phyloP scores from a whole-genome alignment of 2,888 invertebrate genomes.

The Lithophane leautieri region DNA sequence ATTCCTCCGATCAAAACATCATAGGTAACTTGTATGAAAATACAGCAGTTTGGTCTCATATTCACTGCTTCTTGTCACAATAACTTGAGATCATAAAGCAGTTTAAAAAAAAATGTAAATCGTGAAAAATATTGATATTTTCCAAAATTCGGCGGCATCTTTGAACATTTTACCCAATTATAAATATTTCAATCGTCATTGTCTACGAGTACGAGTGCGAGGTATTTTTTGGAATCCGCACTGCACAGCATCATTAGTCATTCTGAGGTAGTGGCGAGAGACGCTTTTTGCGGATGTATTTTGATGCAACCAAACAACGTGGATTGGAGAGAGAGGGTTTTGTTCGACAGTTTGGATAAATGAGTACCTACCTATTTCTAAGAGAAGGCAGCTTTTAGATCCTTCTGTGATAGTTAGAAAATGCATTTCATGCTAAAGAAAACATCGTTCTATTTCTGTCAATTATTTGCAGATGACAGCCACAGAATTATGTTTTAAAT shows the following conservation, averaged over 20 bases:
- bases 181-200: slow-evolving; percentile 81
- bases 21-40: neutral
- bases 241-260: slow-evolving; percentile 84
- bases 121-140: slow-evolving; percentile 9
- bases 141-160: slow-evolving; percentile 54
- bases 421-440: too few relatives aligned
- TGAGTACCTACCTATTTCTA: neutral
- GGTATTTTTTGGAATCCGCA: slow-evolving; percentile 83
- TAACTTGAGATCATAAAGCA: neutral
- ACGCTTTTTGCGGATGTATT: slow-evolving; percentile 79
- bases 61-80: neutral
- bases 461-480: too few relatives aligned
- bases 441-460: too few relatives aligned
- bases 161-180: slow-evolving; percentile 71
- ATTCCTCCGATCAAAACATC: neutral
- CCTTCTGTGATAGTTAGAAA: neutral
- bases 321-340: slow-evolving; percentile 29
- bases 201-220: slow-evolving; percentile 77
- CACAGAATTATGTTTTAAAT: too few relatives aligned
- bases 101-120: neutral
- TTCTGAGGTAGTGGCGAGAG: slow-evolving; percentile 76
- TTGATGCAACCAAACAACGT: slow-evolving; percentile 76
- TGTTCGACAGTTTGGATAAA: slow-evolving; percentile 24
- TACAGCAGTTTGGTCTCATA: neutral
- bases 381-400: neutral